These are phyloP conservation scores for Gymnothorax reevesii DNA, from an alignment of 2,797 vertebrate genomes.

Conservation along the genomic window DNA sequence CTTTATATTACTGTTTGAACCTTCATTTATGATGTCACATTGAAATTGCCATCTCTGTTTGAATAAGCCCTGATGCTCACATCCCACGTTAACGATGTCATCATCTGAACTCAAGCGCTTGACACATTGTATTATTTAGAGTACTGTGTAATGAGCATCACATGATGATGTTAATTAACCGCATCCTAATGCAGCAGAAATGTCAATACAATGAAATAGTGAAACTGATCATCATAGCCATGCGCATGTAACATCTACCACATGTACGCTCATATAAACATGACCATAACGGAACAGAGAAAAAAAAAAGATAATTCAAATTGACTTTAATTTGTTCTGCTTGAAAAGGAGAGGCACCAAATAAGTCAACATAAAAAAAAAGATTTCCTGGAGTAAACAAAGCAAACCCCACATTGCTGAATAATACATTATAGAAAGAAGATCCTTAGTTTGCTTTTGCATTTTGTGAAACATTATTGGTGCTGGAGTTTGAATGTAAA, in stretches of 20 bases:
- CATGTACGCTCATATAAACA: not conserved
- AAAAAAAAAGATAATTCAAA: not conserved
- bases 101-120: not conserved
- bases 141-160: not conserved
- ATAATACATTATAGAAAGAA: not conserved
- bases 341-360: not conserved
- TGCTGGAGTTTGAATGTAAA: slow-evolving; percentile 1
- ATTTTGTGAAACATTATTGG: not conserved
- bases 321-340: not conserved
- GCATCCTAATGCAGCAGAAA: not conserved
- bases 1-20: no score
- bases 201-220: not conserved
- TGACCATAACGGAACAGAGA: not conserved
- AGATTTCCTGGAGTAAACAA: not conserved
- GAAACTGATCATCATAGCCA: not conserved
- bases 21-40: no score
- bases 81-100: not conserved
- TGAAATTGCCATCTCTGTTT: no score
- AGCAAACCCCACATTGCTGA: not conserved
- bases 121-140: not conserved
- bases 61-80: no score
- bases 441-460: not conserved
- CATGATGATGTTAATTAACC: not conserved
- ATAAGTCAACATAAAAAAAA: not conserved
- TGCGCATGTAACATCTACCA: not conserved